phyloP scores from a whole-genome alignment of 1,140 invertebrate species.

The Leptonema lineaticorne region DNA sequence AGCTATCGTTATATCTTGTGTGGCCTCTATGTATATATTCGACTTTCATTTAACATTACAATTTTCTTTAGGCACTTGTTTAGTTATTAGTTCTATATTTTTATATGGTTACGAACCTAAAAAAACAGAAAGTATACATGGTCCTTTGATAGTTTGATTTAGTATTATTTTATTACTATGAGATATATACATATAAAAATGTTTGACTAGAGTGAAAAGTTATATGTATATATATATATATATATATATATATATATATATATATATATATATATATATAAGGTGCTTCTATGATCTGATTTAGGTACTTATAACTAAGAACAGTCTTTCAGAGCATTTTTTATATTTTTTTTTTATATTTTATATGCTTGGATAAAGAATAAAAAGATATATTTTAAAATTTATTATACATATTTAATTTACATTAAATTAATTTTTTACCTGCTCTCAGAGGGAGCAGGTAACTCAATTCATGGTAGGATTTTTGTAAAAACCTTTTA shows the following conservation, averaged over 20 bases:
- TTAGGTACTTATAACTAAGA: too few species aligned
- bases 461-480: too few species aligned
- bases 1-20: slow-evolving; percentile 93
- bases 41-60: slow-evolving; percentile 84
- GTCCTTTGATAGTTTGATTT: slow-evolving; percentile 51
- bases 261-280: background rate
- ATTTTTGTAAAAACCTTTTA: too few species aligned
- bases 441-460: too few species aligned
- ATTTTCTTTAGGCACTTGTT: slow-evolving; percentile 81
- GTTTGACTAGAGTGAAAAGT: too few species aligned
- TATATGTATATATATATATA: slow-evolving; percentile 28
- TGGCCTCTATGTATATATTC: slow-evolving; percentile 93
- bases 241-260: background rate
- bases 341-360: too few species aligned
- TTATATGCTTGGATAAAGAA: too few species aligned
- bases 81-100: slow-evolving; percentile 95
- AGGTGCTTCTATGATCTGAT: background rate
- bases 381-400: too few species aligned
- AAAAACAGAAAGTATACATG: slow-evolving; percentile 45
- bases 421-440: too few species aligned
- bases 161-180: slow-evolving; percentile 22
- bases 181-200: background rate
- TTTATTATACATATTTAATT: too few species aligned
- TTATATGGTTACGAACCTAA: slow-evolving; percentile 82
- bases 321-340: too few species aligned